These are phyloP conservation scores for Philantomba maxwellii DNA, from an alignment of 2,113 vertebrate genomes.

Conservation along the genomic window DNA sequence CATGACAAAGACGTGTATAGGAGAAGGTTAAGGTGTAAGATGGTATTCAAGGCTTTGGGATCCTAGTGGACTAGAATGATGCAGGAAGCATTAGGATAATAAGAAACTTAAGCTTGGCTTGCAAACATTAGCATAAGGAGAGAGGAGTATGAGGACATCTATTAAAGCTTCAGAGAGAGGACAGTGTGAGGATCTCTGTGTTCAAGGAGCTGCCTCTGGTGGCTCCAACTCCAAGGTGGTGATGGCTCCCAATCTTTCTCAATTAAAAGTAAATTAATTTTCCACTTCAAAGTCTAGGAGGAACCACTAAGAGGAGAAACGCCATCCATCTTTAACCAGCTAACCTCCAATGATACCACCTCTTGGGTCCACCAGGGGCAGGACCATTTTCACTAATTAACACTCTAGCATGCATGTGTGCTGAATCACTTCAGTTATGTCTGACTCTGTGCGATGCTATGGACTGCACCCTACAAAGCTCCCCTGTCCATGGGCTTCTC, in stretches of 20 bases:
- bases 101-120: background rate
- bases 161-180: background rate
- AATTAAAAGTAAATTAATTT: background rate
- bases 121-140: background rate
- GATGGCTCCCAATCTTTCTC: background rate
- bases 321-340: background rate
- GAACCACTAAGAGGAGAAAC: background rate
- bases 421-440: fast-evolving
- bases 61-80: background rate
- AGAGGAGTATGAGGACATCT: background rate
- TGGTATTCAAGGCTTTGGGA: background rate
- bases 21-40: background rate
- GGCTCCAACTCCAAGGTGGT: background rate
- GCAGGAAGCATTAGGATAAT: background rate
- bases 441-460: fast-evolving
- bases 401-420: background rate
- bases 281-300: background rate
- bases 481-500: background rate
- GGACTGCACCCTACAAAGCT: background rate
- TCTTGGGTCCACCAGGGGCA: background rate
- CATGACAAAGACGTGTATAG: background rate
- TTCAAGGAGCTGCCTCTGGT: background rate
- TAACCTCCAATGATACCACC: background rate
- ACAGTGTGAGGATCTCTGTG: fast-evolving
- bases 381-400: background rate